A percentile compares a stretch with the other conserved stretches of the same genome.
phyloP scores from a whole-genome alignment of 1,140 invertebrate species.

The Drosophila busckii region DNA sequence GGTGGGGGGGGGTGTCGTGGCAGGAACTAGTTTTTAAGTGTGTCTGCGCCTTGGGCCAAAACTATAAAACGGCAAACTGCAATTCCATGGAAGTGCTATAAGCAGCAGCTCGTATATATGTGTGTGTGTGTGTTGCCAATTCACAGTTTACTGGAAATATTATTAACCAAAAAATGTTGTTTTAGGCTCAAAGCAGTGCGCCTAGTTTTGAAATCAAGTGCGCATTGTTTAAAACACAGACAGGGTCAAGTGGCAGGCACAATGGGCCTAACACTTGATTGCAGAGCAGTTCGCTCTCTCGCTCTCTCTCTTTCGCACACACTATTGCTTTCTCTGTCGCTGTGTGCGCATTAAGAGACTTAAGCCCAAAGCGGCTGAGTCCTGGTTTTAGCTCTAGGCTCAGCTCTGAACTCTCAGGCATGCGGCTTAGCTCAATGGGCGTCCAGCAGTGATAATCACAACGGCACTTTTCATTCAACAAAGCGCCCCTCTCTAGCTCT shows the following conservation, averaged over 20 bases:
- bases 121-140: constrained; percentile 16
- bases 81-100: not conserved
- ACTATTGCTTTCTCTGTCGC: not conserved
- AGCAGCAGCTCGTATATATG: too few species aligned
- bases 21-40: constrained; percentile 71
- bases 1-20: constrained; percentile 49
- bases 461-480: constrained; percentile 31
- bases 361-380: too few species aligned
- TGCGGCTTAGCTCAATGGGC: not conserved
- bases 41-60: constrained; percentile 46
- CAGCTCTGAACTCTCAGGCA: too few species aligned
- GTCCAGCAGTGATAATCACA: constrained; percentile 29
- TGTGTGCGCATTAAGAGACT: too few species aligned
- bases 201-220: constrained; percentile 50
- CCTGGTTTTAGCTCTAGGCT: too few species aligned
- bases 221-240: constrained; percentile 1
- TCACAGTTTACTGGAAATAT: constrained; percentile 28
- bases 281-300: not conserved
- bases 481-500: not conserved
- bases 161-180: constrained; percentile 1
- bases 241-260: constrained; percentile 39
- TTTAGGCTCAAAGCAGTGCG: constrained; percentile 11
- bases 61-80: too few species aligned
- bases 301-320: not conserved
- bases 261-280: constrained; percentile 15